A percentile compares a stretch with the other conserved stretches of the same genome.
These are phyloP conservation scores for Amazona guildingii DNA, from an alignment of 2,113 vertebrate species.

Conservation along the genomic window DNA sequence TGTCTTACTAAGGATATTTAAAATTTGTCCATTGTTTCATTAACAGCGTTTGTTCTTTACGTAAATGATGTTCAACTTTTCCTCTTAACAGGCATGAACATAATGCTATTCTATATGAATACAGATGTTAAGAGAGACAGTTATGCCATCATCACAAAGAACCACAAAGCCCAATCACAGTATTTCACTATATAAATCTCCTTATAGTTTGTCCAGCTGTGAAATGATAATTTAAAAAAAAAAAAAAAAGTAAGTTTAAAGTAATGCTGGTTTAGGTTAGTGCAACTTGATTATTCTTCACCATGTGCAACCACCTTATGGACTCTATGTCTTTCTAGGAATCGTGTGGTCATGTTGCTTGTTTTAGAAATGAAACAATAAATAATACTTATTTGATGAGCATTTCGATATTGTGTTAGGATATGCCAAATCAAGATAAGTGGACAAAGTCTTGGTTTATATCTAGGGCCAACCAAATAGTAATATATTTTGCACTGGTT, in stretches of 20 bases:
- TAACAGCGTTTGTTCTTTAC: background rate
- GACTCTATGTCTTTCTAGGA: background rate
- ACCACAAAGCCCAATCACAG: background rate
- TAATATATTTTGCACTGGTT: background rate
- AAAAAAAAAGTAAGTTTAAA: background rate
- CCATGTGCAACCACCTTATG: background rate
- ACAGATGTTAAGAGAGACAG: background rate
- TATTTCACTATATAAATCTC: background rate
- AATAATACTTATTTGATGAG: background rate
- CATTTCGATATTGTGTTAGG: background rate
- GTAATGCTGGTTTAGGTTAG: background rate
- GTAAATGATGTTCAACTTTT: background rate
- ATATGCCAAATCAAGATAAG: background rate
- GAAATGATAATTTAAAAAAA: background rate
- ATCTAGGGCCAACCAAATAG: background rate
- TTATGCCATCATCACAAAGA: background rate
- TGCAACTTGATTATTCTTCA: background rate
- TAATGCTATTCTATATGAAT: background rate
- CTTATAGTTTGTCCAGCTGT: background rate
- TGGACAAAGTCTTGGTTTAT: background rate
- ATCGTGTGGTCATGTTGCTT: background rate
- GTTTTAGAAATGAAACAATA: background rate
- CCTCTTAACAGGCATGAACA: background rate
- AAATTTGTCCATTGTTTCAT: fast-evolving
- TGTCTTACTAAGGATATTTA: background rate